phyloP scores from a whole-genome alignment of 2,888 invertebrate species.

The Aethes cnicana region DNA sequence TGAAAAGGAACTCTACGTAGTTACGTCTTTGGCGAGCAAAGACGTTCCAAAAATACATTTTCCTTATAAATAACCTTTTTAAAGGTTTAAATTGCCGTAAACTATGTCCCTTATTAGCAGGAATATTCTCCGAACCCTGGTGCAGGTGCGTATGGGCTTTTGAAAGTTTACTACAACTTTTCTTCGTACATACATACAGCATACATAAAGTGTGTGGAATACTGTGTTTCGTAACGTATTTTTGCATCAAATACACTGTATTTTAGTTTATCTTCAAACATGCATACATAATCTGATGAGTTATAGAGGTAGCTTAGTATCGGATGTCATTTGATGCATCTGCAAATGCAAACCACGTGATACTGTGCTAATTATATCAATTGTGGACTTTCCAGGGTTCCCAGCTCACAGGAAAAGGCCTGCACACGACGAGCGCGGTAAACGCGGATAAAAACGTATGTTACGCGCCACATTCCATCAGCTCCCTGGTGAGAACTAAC shows the following conservation, averaged over 20 bases:
- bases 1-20: constrained; percentile 43
- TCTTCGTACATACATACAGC: constrained; percentile 7
- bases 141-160: constrained; percentile 58
- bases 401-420: constrained; percentile 64
- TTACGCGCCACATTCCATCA: constrained; percentile 61
- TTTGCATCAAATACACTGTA: constrained; percentile 11
- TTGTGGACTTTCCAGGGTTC: constrained; percentile 59
- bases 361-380: constrained; percentile 25
- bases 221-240: constrained; percentile 68
- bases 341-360: constrained; percentile 38
- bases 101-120: constrained; percentile 71
- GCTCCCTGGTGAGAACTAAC: constrained; percentile 79
- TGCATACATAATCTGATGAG: constrained; percentile 1
- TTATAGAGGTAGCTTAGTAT: constrained; percentile 8
- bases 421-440: constrained; percentile 73
- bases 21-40: constrained; percentile 54
- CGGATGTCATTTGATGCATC: constrained; percentile 7
- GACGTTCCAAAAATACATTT: constrained; percentile 64
- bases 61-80: constrained; percentile 49
- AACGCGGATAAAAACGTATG: constrained; percentile 70
- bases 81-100: constrained; percentile 39
- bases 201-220: constrained; percentile 13
- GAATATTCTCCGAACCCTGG: constrained; percentile 63
- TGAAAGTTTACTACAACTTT: constrained; percentile 1
- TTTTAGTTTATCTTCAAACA: constrained; percentile 1